Percentiles rank a stretch among this genome's conserved stretches.
phyloP scores from a whole-genome alignment of 2,113 vertebrate genomes.

The Ranitomeya imitator region DNA sequence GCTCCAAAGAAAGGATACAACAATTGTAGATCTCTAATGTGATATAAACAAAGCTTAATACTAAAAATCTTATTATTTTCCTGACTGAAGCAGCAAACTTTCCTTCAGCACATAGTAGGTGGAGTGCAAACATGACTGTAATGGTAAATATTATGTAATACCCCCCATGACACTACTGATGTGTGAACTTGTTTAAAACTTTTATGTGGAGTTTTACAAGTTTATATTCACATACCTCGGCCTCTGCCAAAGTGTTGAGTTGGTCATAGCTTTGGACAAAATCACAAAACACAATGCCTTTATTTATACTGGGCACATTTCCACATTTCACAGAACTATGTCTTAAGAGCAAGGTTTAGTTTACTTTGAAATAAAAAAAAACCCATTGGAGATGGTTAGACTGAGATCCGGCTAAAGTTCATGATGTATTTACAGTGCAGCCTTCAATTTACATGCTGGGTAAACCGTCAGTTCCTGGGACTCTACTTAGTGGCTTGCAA shows the following conservation, averaged over 20 bases:
- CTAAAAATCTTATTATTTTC: neutral
- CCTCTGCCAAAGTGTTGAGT: slow-evolving; percentile 67
- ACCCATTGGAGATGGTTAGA: neutral
- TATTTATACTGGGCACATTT: slow-evolving; percentile 47
- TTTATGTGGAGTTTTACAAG: slow-evolving; percentile 78
- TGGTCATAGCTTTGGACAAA: slow-evolving; percentile 68
- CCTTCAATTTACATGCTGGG: neutral
- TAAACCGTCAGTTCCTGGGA: neutral
- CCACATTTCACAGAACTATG: neutral
- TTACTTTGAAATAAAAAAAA: slow-evolving; percentile 21
- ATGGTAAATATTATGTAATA: slow-evolving; percentile 71
- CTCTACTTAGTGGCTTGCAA: neutral
- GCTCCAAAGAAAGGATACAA: neutral
- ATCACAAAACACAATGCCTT: slow-evolving; percentile 74
- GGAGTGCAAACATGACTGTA: slow-evolving; percentile 55
- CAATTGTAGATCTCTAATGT: neutral
- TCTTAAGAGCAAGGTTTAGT: slow-evolving; percentile 19
- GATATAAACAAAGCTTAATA: neutral
- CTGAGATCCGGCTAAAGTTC: neutral
- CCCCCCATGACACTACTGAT: slow-evolving; percentile 71
- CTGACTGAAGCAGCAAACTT: neutral
- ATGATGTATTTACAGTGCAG: neutral
- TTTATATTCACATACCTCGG: slow-evolving; percentile 66
- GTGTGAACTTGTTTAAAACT: slow-evolving; percentile 78
- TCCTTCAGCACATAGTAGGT: slow-evolving; percentile 38